Evolutionary conservation across 1,140 invertebrate species (phyloP), one percentile per base, ranked within the genome.

Genomic region (Bombus consobrinus): DNA sequence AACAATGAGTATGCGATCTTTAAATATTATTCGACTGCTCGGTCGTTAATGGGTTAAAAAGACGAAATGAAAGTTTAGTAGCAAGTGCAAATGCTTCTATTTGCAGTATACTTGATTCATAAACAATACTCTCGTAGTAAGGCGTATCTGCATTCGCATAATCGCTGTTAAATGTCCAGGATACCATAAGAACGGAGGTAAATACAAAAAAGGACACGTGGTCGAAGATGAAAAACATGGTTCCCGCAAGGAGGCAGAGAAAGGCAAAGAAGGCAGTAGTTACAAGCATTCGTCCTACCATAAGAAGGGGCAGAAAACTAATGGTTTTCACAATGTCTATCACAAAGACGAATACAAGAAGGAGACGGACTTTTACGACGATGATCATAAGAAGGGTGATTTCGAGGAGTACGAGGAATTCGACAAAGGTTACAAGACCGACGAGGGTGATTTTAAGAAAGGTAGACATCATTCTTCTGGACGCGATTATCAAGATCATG

Each of bases 281-380:
- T 97, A 96, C 93, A 96, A 96, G 22, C 96, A 97, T 87, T 96
- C 96, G 86, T 96, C 96, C 81, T 93, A 92, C 90, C 96, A 96
- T 93, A 97, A 96, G 91, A 97, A 97, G 90, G 97, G 97, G 4
- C 96, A 96, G 75, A 97, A 97, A 83, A 96, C 96, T 10, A 97
- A 95, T 6, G 97, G 97, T 34, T 97, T 96, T 94, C 97, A 97
- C 93, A 97, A 97, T 88, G 96, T 97, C 4, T 97, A 96, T 92
- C 96, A 96, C 94, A 97, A 97, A 94, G 97, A 97, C 90, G 97
- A 97, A 92, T 97, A 96, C 94, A 97, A 97, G 92, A 97, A 97
- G 91, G 96, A 97, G 87, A 97, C 97, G 77, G 96, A 96, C 85
- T 97, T 97, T 94, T 97, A 97, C 91, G 97, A 97, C 90, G 96